Conservation (phyloP, 2,113 vertebrate species). For the Corvus cornix region DNA sequence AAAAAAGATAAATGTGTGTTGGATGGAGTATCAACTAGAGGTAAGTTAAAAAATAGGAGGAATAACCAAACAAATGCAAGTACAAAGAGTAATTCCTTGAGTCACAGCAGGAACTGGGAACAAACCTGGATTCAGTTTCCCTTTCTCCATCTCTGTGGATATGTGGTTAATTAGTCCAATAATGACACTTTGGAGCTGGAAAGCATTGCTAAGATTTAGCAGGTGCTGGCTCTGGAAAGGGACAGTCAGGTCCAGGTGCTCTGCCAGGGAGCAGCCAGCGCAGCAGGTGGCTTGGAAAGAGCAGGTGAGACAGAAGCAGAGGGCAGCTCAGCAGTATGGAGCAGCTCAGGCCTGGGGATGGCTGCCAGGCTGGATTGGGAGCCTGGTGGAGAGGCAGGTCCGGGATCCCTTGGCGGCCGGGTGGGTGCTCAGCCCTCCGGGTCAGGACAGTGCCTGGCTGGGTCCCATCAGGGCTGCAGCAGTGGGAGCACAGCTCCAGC, state of each 20-base stretch:
- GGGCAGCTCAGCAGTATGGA: fast-evolving
- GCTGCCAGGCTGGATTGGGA: not conserved
- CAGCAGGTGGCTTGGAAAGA: not conserved
- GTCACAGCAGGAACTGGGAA: not conserved
- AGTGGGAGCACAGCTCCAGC: not conserved
- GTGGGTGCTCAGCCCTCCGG: too few relatives aligned
- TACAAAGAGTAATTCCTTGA: not conserved
- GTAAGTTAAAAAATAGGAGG: not conserved
- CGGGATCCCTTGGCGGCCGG: fast-evolving
- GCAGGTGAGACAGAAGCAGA: not conserved
- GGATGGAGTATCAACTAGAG: not conserved
- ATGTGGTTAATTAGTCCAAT: not conserved
- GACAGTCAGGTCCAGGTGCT: not conserved
- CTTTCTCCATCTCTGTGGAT: not conserved
- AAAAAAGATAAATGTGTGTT: not conserved
- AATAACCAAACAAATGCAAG: not conserved
- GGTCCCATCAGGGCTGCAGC: not conserved
- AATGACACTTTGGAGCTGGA: not conserved
- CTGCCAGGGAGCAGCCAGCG: not conserved
- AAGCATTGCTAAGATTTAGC: not conserved
- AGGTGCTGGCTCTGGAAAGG: not conserved
- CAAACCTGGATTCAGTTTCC: not conserved
- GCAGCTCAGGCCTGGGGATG: fast-evolving
- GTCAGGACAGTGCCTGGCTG: not conserved
- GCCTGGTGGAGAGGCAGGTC: fast-evolving